phyloP scores from a whole-genome alignment of 1,140 invertebrate species.

The Pseudachorutes palmiensis region DNA sequence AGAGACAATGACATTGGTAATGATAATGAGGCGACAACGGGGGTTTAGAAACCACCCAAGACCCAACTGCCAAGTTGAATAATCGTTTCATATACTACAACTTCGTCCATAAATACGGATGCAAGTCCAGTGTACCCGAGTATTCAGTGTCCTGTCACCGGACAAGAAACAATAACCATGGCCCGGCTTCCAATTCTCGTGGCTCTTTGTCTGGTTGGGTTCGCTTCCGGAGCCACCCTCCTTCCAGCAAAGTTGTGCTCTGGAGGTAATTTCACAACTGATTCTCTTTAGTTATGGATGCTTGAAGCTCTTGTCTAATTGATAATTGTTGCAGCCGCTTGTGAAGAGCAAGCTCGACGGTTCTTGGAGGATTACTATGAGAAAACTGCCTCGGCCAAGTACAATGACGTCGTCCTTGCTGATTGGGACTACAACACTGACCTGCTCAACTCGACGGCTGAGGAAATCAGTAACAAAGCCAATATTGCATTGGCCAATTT shows the following conservation, averaged over 20 bases:
- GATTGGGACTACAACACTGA: constrained; percentile 35
- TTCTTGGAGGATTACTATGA: constrained; percentile 33
- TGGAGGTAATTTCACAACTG: background rate
- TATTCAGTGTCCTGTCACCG: too few relatives aligned
- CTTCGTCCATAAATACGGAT: too few relatives aligned
- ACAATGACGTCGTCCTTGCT: constrained; percentile 14
- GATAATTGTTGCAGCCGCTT: constrained; percentile 17
- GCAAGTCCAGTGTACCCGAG: too few relatives aligned
- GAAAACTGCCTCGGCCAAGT: constrained; percentile 16
- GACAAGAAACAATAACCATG: too few relatives aligned
- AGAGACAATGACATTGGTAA: too few relatives aligned
- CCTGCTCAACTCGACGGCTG: constrained; percentile 23
- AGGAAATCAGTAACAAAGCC: constrained; percentile 44
- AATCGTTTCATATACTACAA: too few relatives aligned
- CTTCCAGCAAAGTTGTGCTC: background rate
- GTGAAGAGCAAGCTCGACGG: constrained; percentile 25
- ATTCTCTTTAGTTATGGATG: background rate
- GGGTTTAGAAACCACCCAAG: too few relatives aligned
- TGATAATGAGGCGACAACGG: too few relatives aligned
- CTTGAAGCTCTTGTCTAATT: background rate
- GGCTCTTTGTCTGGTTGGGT: too few relatives aligned
- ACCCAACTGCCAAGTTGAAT: too few relatives aligned
- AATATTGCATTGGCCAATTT: constrained; percentile 71
- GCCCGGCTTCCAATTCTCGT: too few relatives aligned
- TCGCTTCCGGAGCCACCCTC: too few relatives aligned